Base-by-base conservation (phyloP, 2,888 invertebrate species). In the Noctua janthina region DNA sequence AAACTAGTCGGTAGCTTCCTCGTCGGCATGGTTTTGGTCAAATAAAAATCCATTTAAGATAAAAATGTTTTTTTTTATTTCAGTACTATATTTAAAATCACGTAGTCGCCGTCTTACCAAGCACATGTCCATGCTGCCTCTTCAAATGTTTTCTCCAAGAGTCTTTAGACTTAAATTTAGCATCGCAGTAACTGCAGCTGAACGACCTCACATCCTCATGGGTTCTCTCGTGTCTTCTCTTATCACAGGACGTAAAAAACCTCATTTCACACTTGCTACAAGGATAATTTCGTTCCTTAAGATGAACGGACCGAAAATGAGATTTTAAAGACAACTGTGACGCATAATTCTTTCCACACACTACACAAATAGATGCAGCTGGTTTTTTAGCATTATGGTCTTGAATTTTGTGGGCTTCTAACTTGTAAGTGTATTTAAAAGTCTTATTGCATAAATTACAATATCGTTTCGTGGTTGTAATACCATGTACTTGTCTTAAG, bases 161-260 rank as follows among this genome's bases (percentile, higher is more conserved):
- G 74, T 94, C 94, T 43, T 94, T 94, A 0, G 92, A 90, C 54
- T 93, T 93, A 66, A 94, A 94, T 23, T 90, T 91, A 0, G 89
- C 87, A 1, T 92, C 92, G 13, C 94, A 95, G 5, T 88, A 84
- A 51, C 81, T 85, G 59, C 95, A 95, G 0, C 91, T 81, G 71
- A 93, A 94, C 0, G 90, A 89, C 56, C 86, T 83, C 0, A 89
- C 88, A 46, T 92, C 92, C 0, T 91, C 89, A 78, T 95, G 95
- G 0, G 92, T 93, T 5, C 74, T 85, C 64, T 93, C 93, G 77
- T 95, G 95, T 0, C 95, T 84, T 23, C 82, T 91, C 78, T 87
- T 88, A 76, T 93, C 94, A 8, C 79, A 88, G 8, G 87, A 91
- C 1, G 94, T 94, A 68, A 94, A 94, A 72, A 94, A 94, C 3